phyloP scores from a whole-genome alignment of 2,888 invertebrate genomes.

The Baronia brevicornis region DNA sequence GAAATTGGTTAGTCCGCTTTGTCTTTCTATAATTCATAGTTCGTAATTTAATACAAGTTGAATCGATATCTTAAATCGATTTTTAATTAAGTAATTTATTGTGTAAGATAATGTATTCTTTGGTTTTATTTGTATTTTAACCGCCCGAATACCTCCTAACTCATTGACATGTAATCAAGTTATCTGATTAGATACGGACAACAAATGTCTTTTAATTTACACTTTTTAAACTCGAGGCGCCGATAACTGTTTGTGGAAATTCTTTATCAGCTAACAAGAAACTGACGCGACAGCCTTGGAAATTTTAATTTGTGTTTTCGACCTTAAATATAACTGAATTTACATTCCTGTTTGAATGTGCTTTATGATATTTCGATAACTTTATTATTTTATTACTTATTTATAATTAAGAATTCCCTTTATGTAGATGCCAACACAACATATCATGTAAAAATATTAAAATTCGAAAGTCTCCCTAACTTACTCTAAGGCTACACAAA shows the following conservation, averaged over 20 bases:
- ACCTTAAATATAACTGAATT: neutral
- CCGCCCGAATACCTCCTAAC: conserved; percentile 4
- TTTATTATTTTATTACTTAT: no score
- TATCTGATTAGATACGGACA: no score
- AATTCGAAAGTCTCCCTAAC: no score
- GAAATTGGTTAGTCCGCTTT: conserved; percentile 59
- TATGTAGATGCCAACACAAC: no score
- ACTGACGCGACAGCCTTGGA: conserved; percentile 7
- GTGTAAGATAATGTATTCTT: no score
- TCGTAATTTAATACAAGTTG: neutral
- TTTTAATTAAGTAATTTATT: conserved; percentile 3
- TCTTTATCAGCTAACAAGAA: conserved; percentile 4
- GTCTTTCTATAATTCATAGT: conserved; percentile 29
- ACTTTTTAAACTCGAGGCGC: no score
- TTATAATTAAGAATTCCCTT: no score
- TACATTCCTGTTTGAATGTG: no score
- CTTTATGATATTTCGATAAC: no score
- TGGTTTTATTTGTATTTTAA: conserved; percentile 4
- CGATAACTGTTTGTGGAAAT: conserved; percentile 8
- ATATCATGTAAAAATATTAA: no score
- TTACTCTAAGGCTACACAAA: no score
- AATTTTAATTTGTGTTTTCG: neutral
- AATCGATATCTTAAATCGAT: neutral
- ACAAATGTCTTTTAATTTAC: no score
- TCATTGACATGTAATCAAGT: conserved; percentile 10